phyloP scores from a whole-genome alignment of 2,888 invertebrate species.

The Lithosia quadra region DNA sequence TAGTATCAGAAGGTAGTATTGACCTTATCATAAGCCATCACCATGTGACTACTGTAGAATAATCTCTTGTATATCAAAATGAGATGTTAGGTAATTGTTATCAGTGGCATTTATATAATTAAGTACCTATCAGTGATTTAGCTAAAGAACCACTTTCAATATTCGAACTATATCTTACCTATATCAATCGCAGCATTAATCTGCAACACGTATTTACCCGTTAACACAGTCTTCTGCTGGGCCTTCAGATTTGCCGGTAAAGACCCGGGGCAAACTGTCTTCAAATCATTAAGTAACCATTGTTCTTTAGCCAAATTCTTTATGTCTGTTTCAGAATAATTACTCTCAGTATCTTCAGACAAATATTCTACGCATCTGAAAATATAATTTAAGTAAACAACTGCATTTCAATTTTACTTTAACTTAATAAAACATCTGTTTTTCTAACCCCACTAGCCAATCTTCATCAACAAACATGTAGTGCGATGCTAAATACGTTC shows the following conservation, averaged over 20 bases:
- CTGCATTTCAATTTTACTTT: background rate
- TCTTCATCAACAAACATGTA: constrained; percentile 75
- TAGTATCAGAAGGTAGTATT: no score
- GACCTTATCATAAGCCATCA: no score
- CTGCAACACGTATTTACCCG: constrained; percentile 88
- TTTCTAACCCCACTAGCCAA: constrained; percentile 75
- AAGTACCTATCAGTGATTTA: background rate
- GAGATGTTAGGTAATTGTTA: no score
- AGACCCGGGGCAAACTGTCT: constrained; percentile 88
- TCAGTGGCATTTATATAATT: background rate
- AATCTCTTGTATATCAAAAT: no score
- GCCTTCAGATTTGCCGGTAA: constrained; percentile 86
- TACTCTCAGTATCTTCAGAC: constrained; percentile 72
- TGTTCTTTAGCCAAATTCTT: constrained; percentile 88
- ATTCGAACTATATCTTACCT: constrained; percentile 70
- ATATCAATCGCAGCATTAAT: constrained; percentile 88
- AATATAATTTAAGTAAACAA: constrained; percentile 19
- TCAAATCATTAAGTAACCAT: constrained; percentile 89
- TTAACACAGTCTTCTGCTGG: constrained; percentile 78
- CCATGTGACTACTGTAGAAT: no score
- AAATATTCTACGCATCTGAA: constrained; percentile 86
- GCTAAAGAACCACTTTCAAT: background rate
- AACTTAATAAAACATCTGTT: background rate
- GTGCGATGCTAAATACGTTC: constrained; percentile 67
- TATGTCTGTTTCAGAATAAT: constrained; percentile 80